Percentiles rank a stretch among this genome's conserved stretches.
phyloP scores from a whole-genome alignment of 2,888 invertebrate genomes.

The Pardosa pseudoannulata region DNA sequence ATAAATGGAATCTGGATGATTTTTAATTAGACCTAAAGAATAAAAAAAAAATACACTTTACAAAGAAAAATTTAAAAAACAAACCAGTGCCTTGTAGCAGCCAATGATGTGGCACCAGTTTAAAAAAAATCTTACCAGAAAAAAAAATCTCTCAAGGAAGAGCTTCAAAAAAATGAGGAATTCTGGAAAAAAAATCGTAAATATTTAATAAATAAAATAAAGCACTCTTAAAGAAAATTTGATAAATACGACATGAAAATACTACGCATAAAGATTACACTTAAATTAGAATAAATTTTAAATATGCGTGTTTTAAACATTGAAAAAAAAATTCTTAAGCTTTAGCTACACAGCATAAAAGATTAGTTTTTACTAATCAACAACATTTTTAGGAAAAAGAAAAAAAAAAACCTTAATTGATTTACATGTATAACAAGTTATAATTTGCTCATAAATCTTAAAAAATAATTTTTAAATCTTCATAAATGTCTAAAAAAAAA shows the following conservation, averaged over 20 bases:
- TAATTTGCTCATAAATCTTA: too few relatives aligned
- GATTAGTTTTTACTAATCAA: too few relatives aligned
- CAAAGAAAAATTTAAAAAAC: slow-evolving; percentile 54
- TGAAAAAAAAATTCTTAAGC: too few relatives aligned
- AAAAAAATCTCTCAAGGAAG: slow-evolving; percentile 71
- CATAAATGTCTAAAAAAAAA: too few relatives aligned
- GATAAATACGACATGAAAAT: slow-evolving; percentile 45
- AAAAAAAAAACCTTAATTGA: too few relatives aligned
- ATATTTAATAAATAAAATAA: slow-evolving; percentile 62
- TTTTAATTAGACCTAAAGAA: not conserved
- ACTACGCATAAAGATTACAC: slow-evolving; percentile 27
- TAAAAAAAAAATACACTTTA: slow-evolving; percentile 46
- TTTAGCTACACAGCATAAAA: too few relatives aligned
- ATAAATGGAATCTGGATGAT: not conserved
- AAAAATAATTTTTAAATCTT: too few relatives aligned
- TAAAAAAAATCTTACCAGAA: slow-evolving; percentile 70
- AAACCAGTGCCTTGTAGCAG: slow-evolving; percentile 57
- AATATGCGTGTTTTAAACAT: too few relatives aligned
- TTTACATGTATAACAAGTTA: too few relatives aligned
- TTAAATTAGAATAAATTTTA: too few relatives aligned
- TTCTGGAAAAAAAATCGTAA: slow-evolving; percentile 71
- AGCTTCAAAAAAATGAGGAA: slow-evolving; percentile 73
- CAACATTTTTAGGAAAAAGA: too few relatives aligned
- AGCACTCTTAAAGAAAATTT: slow-evolving; percentile 34
- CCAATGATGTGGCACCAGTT: slow-evolving; percentile 47